Base-by-base conservation (phyloP, 30 jellyfish, hydroid and myxozoan genomes). In the Pelagia noctiluca region DNA sequence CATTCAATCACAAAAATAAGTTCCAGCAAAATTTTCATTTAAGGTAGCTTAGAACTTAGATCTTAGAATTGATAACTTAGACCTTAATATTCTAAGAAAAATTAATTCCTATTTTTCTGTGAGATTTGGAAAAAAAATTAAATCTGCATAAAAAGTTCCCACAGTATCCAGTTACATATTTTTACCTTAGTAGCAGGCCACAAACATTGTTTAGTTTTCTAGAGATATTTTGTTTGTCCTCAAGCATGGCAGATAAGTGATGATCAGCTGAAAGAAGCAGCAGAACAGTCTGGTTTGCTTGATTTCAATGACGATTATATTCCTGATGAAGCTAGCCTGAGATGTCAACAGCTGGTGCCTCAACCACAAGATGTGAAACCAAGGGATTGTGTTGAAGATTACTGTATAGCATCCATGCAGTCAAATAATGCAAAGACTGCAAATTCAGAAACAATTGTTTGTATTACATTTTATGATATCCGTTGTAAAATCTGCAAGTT, bases 271-370 rank as follows among this genome's bases (percentile, higher is more conserved):
- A 42, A 42, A 42, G 57, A 42, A 42, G 57, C 57, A 42, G 57
- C 57, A 42, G 57, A 42, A 42, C 57, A 42, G 57, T 42, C 57
- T 42, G 57, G 57, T 42, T 42, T 42, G 57, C 57, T 42, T 42
- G 57, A 42, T 42, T 42, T 42, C 57, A 42, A 42, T 42, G 57
- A 42, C 57, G 16, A 42, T 42, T 42, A 42, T 42, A 42, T 42
- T 42, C 57, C 57, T 42, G 57, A 42, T 42, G 57, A 42, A 42
- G 57, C 16, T 42, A 42, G 57, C 57, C 57, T 42, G 57, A 42
- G 57, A 19, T 52, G 68, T 42, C 57, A 42, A 42, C 57, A 42
- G 57, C 57, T 42, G 57, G 57, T 42, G 57, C 57, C 57, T 42
- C 57, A 42, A 42, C 57, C 57, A 42, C 57, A 42, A 42, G 57